These are phyloP conservation scores for Crypturellus undulatus DNA, from an alignment of 2,113 vertebrate genomes.

Conservation along the genomic window DNA sequence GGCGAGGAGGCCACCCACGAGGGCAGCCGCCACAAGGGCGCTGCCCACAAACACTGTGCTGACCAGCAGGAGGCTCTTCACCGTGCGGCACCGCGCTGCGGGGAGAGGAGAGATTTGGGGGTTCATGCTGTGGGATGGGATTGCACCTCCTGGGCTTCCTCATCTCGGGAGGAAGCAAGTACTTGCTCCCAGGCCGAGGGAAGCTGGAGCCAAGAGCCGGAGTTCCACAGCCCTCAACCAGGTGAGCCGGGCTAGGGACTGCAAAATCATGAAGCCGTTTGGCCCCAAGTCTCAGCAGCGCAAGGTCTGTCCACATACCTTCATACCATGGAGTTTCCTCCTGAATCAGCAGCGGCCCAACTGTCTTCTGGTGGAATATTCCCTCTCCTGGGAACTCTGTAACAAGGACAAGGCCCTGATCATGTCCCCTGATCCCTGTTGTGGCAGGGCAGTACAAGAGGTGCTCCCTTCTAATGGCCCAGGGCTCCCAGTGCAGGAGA, in stretches of 20 bases:
- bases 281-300: background rate
- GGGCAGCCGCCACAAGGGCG: rapidly evolving
- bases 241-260: background rate
- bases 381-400: constrained; percentile 20
- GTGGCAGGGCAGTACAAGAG: background rate
- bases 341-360: constrained; percentile 4
- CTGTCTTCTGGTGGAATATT: rapidly evolving
- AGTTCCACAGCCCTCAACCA: background rate
- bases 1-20: background rate
- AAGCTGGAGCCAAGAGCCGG: background rate
- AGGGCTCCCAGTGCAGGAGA: background rate
- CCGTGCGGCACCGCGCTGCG: rapidly evolving
- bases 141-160: background rate
- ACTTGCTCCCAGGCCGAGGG: background rate
- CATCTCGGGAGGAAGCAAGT: background rate
- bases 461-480: background rate
- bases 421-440: background rate
- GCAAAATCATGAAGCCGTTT: background rate
- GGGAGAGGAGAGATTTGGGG: background rate
- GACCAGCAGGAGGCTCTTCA: background rate
- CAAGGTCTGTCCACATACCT: constrained; percentile 3
- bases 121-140: too few species aligned
- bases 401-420: rapidly evolving
- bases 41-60: constrained; percentile 26
- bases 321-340: background rate